These are phyloP conservation scores for Amphiprion clarkii DNA, from an alignment of 2,797 vertebrate species.

Conservation along the genomic window DNA sequence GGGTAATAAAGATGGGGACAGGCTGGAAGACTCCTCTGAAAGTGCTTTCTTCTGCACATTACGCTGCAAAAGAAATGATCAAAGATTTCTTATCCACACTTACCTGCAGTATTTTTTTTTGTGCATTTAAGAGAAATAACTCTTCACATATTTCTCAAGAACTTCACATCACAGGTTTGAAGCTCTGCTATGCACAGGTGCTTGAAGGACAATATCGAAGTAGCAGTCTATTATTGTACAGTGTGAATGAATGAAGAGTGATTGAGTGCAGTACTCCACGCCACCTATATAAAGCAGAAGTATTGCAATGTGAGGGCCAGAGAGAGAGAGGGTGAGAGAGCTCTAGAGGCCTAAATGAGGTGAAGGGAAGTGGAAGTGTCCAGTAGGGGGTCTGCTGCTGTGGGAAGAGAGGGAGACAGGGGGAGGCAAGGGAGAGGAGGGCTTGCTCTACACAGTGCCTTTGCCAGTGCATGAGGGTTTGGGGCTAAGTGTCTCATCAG, in stretches of 20 bases:
- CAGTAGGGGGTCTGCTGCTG: constrained; percentile 83
- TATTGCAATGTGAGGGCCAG: constrained; percentile 79
- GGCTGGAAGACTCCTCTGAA: constrained; percentile 21
- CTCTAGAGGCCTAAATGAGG: constrained; percentile 76
- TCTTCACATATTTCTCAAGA: constrained; percentile 55
- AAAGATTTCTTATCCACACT: constrained; percentile 26
- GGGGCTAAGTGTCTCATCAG: constrained; percentile 99
- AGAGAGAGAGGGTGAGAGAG: constrained; percentile 67
- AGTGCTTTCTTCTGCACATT: constrained; percentile 17
- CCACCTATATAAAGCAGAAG: constrained; percentile 76
- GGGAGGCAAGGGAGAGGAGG: constrained; percentile 23
- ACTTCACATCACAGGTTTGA: constrained; percentile 54
- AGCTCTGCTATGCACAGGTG: constrained; percentile 72
- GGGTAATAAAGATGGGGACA: constrained; percentile 35
- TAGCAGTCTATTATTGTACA: constrained; percentile 78
- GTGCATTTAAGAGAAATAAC: constrained; percentile 51
- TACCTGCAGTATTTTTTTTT: constrained; percentile 21
- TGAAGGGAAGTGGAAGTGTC: constrained; percentile 83
- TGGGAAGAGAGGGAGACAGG: constrained; percentile 64
- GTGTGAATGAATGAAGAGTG: constrained; percentile 82
- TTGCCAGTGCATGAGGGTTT: constrained; percentile 95
- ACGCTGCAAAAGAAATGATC: constrained; percentile 38
- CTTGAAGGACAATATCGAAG: constrained; percentile 72
- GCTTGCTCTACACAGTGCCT: constrained; percentile 82
- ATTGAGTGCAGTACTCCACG: constrained; percentile 82